Conservation (phyloP, 2,797 vertebrate species). For the Holocentrus rufus region DNA sequence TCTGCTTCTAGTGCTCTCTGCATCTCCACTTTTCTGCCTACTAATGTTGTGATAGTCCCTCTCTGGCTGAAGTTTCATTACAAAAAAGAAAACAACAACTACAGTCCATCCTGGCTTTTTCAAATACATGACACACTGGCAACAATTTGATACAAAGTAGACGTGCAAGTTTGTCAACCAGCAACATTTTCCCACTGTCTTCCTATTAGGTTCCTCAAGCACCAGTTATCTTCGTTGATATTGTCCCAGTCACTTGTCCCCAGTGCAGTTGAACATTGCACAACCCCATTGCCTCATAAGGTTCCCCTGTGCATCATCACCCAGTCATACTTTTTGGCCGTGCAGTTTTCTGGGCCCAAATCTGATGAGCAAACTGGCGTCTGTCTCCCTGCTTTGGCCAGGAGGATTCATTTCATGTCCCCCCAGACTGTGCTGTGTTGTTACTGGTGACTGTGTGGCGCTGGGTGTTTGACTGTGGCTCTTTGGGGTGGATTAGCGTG, state of each 20-base stretch:
- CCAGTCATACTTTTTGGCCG: slow-evolving; percentile 34
- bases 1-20: not conserved
- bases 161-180: not conserved
- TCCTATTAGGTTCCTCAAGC: not conserved
- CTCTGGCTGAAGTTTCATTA: not conserved
- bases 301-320: slow-evolving; percentile 33
- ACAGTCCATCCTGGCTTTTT: not conserved
- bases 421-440: slow-evolving; percentile 68
- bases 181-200: not conserved
- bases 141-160: slow-evolving; percentile 9
- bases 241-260: not conserved
- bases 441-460: slow-evolving; percentile 69
- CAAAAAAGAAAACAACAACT: not conserved
- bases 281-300: slow-evolving; percentile 9
- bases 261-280: slow-evolving; percentile 7
- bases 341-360: slow-evolving; percentile 51
- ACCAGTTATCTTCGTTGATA: not conserved
- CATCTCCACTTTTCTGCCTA: slow-evolving; percentile 12
- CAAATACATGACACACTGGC: not conserved
- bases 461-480: slow-evolving; percentile 75
- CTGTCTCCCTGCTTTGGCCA: slow-evolving; percentile 59
- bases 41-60: not conserved
- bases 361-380: slow-evolving; percentile 69
- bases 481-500: slow-evolving; percentile 77
- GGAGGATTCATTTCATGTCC: slow-evolving; percentile 65